phyloP scores from a whole-genome alignment of 2,888 invertebrate genomes.

The Theretra japonica region DNA sequence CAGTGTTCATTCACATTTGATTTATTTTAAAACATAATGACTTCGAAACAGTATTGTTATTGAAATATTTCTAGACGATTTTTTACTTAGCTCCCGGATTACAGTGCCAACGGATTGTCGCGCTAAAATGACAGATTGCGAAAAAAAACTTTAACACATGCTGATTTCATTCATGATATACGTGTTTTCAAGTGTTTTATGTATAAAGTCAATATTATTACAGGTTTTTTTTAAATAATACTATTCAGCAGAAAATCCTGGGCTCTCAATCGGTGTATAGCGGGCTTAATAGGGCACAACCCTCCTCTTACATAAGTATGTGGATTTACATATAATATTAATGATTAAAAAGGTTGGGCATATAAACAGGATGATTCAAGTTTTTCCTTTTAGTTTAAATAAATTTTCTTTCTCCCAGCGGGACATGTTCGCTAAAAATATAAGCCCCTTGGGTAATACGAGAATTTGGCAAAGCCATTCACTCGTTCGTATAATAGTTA shows the following conservation, averaged over 20 bases:
- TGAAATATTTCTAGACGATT: slow-evolving; percentile 1
- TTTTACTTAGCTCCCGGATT: slow-evolving; percentile 3
- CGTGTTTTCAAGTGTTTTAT: neutral
- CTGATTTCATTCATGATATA: slow-evolving; percentile 21
- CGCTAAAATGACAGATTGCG: neutral
- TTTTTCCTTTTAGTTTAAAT: neutral
- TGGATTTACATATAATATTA: too few relatives aligned
- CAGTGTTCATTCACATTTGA: neutral
- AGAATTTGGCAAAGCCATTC: slow-evolving; percentile 13
- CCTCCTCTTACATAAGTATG: too few relatives aligned
- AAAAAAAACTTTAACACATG: slow-evolving; percentile 6
- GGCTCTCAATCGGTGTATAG: too few relatives aligned
- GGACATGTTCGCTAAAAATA: neutral
- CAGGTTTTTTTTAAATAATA: neutral
- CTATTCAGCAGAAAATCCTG: too few relatives aligned
- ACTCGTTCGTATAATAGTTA: slow-evolving; percentile 14
- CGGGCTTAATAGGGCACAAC: too few relatives aligned
- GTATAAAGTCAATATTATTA: neutral
- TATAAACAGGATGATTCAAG: too few relatives aligned
- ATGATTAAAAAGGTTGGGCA: too few relatives aligned
- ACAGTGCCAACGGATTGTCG: slow-evolving; percentile 13
- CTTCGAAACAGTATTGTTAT: neutral
- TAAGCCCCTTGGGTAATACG: slow-evolving; percentile 2
- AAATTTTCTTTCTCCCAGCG: neutral
- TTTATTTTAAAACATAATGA: neutral